Conservation (phyloP, 1,140 invertebrate species). For the Diuraphis noxia region DNA sequence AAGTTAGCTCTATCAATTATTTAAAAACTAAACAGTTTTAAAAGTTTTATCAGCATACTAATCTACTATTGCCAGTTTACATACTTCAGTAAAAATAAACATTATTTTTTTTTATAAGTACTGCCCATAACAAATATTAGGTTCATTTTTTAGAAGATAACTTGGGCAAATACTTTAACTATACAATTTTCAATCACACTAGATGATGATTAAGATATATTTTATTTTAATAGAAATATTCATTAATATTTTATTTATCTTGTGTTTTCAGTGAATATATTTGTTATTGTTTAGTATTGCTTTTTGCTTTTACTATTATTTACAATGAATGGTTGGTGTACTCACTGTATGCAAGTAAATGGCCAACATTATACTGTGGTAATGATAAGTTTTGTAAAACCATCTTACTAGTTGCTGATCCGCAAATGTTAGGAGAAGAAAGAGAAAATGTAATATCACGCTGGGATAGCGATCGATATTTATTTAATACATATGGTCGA, state of each 20-base stretch:
- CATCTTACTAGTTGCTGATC: slow-evolving; percentile 86
- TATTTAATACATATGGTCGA: slow-evolving; percentile 75
- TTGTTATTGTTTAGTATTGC: slow-evolving; percentile 1
- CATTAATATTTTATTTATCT: background rate
- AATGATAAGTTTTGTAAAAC: slow-evolving; percentile 54
- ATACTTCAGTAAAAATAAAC: background rate
- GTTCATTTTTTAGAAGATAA: background rate
- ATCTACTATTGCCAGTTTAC: too few species aligned
- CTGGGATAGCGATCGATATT: slow-evolving; percentile 86
- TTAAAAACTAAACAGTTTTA: background rate
- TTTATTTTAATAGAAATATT: background rate
- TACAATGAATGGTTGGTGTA: slow-evolving; percentile 55
- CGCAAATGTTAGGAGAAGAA: slow-evolving; percentile 81
- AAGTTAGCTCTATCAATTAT: background rate
- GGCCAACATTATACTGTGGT: slow-evolving; percentile 57
- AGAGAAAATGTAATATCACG: slow-evolving; percentile 69
- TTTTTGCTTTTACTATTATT: slow-evolving; percentile 18
- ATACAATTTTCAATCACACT: background rate
- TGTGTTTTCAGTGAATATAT: slow-evolving; percentile 38
- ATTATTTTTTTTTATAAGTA: background rate
- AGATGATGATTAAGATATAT: background rate
- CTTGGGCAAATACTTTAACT: background rate
- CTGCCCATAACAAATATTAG: background rate
- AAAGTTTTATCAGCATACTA: background rate
- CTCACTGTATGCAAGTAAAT: slow-evolving; percentile 54